These are phyloP conservation scores for Benitochromis conjunctus DNA, from an alignment of 2,113 vertebrate genomes.

Conservation along the genomic window DNA sequence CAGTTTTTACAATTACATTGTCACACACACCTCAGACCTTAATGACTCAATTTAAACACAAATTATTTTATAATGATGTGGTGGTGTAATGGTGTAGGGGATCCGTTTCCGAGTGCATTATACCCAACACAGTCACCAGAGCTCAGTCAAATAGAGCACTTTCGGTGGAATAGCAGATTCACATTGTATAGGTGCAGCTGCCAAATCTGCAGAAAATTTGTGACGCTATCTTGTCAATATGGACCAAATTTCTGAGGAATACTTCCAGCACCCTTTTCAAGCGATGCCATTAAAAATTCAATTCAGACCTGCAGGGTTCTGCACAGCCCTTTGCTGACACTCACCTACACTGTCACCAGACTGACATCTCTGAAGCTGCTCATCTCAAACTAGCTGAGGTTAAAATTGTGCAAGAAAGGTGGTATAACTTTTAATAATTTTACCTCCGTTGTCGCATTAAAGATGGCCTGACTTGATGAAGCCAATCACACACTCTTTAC, in stretches of 20 bases:
- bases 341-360: background rate
- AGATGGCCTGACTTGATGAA: fast-evolving
- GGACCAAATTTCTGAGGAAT: background rate
- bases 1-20: background rate
- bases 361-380: background rate
- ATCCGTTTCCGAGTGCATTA: background rate
- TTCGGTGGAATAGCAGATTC: background rate
- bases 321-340: background rate
- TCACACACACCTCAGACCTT: background rate
- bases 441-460: background rate
- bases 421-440: fast-evolving
- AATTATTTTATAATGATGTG: background rate
- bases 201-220: background rate
- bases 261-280: background rate
- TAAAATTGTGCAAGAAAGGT: background rate
- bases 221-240: background rate
- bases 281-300: fast-evolving
- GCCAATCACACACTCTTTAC: background rate
- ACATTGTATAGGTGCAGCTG: background rate
- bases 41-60: background rate
- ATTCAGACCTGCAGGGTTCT: background rate
- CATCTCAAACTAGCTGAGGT: background rate
- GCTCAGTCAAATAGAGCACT: background rate
- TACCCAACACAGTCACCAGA: background rate
- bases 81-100: background rate